Evolutionary conservation across 2,888 invertebrate genomes (phyloP).

Genomic region (Leptinotarsa juncta): DNA sequence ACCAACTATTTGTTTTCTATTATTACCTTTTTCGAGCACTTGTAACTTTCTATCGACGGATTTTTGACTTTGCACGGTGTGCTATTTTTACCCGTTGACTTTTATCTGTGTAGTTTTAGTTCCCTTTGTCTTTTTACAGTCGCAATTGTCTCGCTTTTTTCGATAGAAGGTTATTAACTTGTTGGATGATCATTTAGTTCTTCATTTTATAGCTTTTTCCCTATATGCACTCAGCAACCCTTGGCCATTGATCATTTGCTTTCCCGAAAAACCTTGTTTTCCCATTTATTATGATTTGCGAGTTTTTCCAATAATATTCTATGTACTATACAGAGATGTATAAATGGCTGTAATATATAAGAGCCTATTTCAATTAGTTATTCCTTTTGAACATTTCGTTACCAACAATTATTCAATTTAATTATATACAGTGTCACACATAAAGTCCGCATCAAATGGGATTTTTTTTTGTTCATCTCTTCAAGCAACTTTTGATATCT

Average conservation of each 20-base stretch:
- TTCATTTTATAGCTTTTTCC: conserved; percentile 29
- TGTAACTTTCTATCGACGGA: conserved; percentile 62
- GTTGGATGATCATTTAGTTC: conserved; percentile 57
- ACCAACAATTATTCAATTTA: too few relatives aligned
- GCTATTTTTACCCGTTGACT: conserved; percentile 40
- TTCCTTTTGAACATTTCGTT: too few relatives aligned
- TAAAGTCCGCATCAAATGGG: too few relatives aligned
- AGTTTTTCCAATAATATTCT: not conserved
- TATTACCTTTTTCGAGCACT: conserved; percentile 56
- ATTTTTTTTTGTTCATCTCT: too few relatives aligned
- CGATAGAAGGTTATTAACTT: conserved; percentile 62
- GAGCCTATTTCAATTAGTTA: too few relatives aligned
- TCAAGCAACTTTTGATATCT: too few relatives aligned
- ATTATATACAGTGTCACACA: too few relatives aligned
- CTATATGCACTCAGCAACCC: conserved; percentile 29
- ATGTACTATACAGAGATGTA: not conserved
- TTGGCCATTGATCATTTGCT: conserved; percentile 44
- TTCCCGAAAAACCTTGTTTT: conserved; percentile 23
- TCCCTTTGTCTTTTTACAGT: conserved; percentile 50
- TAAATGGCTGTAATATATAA: not conserved
- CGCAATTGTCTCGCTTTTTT: conserved; percentile 56
- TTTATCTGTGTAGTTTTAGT: conserved; percentile 52
- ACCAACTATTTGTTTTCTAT: conserved; percentile 47
- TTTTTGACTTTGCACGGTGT: conserved; percentile 54
- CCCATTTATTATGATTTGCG: conserved; percentile 20